These are phyloP conservation scores for Scaeva pyrastri DNA, from an alignment of 2,888 invertebrate genomes.

Conservation along the genomic window DNA sequence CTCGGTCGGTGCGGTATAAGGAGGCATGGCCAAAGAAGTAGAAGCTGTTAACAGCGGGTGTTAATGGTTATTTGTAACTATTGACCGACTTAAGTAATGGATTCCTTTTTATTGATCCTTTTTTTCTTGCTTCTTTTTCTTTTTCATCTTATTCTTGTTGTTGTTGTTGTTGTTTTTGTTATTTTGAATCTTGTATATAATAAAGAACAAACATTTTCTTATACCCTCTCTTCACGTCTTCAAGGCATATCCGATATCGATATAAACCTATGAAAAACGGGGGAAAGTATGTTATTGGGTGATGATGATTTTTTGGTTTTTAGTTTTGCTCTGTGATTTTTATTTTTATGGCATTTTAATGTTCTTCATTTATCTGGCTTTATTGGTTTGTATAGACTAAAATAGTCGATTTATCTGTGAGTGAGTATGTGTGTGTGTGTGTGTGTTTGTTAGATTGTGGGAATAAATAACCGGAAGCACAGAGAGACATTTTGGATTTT, in stretches of 20 bases:
- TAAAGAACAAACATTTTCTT: slow-evolving; percentile 24
- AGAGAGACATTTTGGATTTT: neutral
- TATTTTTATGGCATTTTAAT: slow-evolving; percentile 41
- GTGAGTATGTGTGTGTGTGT: too few species aligned
- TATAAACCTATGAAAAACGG: too few species aligned
- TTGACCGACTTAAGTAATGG: slow-evolving; percentile 63
- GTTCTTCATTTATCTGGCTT: slow-evolving; percentile 18
- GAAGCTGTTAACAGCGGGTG: slow-evolving; percentile 50
- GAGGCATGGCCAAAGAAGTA: slow-evolving; percentile 18
- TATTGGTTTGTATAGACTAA: slow-evolving; percentile 11
- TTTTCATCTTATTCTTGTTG: neutral
- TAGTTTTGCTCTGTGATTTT: slow-evolving; percentile 31
- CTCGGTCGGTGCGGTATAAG: neutral
- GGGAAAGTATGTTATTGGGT: slow-evolving; percentile 2
- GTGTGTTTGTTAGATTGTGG: neutral
- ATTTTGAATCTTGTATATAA: slow-evolving; percentile 12
- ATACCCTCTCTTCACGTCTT: neutral
- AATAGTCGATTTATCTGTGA: slow-evolving; percentile 12
- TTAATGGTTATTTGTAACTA: slow-evolving; percentile 46
- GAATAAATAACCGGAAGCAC: neutral
- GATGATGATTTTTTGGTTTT: slow-evolving; percentile 38
- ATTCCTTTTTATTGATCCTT: slow-evolving; percentile 51
- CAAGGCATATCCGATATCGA: neutral
- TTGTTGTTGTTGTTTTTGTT: neutral
- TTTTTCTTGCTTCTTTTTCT: neutral